Base-by-base conservation (phyloP, 2,797 vertebrate species). In the Epinephelus awoara region DNA sequence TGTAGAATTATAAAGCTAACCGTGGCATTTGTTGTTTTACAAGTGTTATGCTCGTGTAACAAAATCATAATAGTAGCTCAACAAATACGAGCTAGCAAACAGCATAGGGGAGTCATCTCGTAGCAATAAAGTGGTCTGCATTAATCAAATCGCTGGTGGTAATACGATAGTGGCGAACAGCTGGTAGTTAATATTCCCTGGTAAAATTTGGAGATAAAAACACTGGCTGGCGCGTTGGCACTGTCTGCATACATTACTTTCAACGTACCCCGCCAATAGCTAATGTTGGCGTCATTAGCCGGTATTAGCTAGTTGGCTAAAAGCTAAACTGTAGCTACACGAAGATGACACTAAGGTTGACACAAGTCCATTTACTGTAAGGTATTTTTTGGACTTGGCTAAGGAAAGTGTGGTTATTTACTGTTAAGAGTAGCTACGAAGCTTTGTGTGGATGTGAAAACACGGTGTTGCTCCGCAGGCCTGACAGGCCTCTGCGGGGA, bases 401-500 rank as follows among this genome's bases (percentile, higher is more conserved):
- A 0, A 14, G 34, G 50, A 49, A 19, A 27, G 8, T 10, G 12
- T 42, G 12, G 2, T 74, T 42, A 21, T 66, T 75, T 19, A 1
- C 1, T 54, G 11, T 49, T 42, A 14, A 18, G 8, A 55, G 8
- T 7, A 34, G 6, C 34, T 2, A 12, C 2, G 47, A 64, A 72
- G 78, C 76, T 84, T 90, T 89, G 67, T 85, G 83, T 80, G 72
- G 65, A 75, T 47, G 49, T 46, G 70, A 72, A 86, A 86, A 85
- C 72, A 79, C 71, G 71, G 75, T 72, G 82, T 72, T 75, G 76
- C 82, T 78, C 63, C 55, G 54, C 77, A 88, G 95, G 94, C 94
- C 94, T 76, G 56, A 58, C 65, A 91, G 95, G 95, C 95, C 94
- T 86, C 80, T 50, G 79, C 79, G 65, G 67, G 55, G 61, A 46